Evolutionary conservation across 2,113 vertebrate species (phyloP), one percentile per base, ranked within the genome.

Genomic region (Elaphurus davidianus): DNA sequence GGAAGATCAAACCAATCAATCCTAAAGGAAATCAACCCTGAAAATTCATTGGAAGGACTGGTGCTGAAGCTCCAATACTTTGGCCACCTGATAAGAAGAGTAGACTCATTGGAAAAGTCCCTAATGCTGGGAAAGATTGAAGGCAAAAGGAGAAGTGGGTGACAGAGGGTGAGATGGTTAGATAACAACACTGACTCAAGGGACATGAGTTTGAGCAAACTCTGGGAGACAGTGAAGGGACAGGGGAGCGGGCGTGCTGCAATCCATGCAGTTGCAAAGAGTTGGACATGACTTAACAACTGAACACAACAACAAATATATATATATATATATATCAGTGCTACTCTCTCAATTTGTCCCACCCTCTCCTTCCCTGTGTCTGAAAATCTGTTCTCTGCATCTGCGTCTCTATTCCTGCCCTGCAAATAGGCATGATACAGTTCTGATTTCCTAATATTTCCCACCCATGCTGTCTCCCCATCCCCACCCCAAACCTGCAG

Each of bases 201-300:
- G 71, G 71, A 74, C 71, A 25, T 43, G 71, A 43, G 21, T 25
- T 25, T 74, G 71, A 74, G 71, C 36, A 74, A 74, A 74, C 36
- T 74, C 36, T 74, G 36, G 71, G 36, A 74, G 36, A 25, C 14
- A 43, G 36, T 7, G 36, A 25, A 40, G 36, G 6, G 36, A 43
- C 36, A 23, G 67, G 36, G 36, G 21, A 40, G 36, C 36, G 0
- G 2, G 21, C 5, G 0, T 14, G 36, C 36, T 27, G 19, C 36
- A 76, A 2, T 43, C 36, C 23, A 43, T 76, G 71, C 11, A 14
- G 36, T 43, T 0, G 1, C 23, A 27, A 74, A 6, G 71, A 76
- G 71, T 76, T 0, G 12, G 23, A 43, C 36, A 27, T 14, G 36
- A 43, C 71, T 76, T 76, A 43, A 25, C 36, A 43, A 4, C 71